phyloP scores from a whole-genome alignment of 2,888 invertebrate species.

The Cremastinae sp. region DNA sequence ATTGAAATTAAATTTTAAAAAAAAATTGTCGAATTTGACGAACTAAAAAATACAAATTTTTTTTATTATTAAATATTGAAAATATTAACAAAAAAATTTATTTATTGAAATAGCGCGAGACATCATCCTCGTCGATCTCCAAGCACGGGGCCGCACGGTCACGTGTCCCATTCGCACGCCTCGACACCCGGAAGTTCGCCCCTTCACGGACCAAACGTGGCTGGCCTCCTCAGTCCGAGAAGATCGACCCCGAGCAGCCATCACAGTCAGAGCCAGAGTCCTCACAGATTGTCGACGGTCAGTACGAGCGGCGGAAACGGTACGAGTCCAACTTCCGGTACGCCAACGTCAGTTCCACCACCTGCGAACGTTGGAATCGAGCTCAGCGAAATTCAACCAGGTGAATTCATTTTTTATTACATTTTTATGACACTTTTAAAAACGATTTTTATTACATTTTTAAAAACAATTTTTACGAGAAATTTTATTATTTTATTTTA shows the following conservation, averaged over 20 bases:
- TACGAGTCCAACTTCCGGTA: conserved; percentile 62
- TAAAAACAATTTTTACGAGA: neutral
- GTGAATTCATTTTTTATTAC: conserved; percentile 63
- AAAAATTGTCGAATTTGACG: too few relatives aligned
- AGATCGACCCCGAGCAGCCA: conserved; percentile 73
- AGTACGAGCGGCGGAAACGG: conserved; percentile 71
- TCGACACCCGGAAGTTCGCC: conserved; percentile 75
- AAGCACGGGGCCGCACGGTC: conserved; percentile 74
- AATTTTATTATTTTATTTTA: too few relatives aligned
- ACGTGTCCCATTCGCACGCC: conserved; percentile 74
- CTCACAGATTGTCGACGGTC: conserved; percentile 71
- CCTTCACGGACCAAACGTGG: conserved; percentile 73
- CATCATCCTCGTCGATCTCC: conserved; percentile 76
- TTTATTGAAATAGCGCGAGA: conserved; percentile 68
- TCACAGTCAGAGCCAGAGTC: conserved; percentile 69
- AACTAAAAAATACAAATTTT: neutral
- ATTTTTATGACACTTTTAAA: neutral
- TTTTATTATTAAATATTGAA: neutral
- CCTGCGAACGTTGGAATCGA: conserved; percentile 74
- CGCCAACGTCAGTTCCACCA: conserved; percentile 67
- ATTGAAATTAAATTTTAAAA: too few relatives aligned
- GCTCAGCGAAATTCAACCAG: conserved; percentile 75
- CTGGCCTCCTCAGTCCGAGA: conserved; percentile 74
- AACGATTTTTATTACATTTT: neutral
- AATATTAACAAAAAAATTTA: neutral